Evolutionary conservation across 2,888 invertebrate species (phyloP).

Genomic region (Lampropteryx suffumata): DNA sequence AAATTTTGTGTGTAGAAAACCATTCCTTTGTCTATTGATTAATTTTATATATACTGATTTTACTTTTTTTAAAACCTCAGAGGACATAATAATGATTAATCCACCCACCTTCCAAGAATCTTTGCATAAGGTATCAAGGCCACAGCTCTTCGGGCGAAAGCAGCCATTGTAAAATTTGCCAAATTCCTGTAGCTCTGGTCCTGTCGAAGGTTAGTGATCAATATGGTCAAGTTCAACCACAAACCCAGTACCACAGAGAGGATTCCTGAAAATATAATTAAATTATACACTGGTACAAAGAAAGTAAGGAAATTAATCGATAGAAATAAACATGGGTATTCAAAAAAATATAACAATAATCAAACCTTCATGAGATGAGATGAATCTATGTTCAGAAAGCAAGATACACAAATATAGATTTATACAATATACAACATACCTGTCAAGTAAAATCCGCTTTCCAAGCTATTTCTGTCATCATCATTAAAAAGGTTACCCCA

Average conservation of each 20-base stretch:
- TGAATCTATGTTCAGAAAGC: no score
- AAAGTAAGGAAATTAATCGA: no score
- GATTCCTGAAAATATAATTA: constrained; percentile 45
- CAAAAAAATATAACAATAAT: no score
- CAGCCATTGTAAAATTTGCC: constrained; percentile 58
- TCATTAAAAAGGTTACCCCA: constrained; percentile 54
- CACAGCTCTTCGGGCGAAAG: constrained; percentile 48
- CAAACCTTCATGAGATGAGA: background rate
- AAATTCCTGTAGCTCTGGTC: constrained; percentile 67
- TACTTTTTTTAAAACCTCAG: no score
- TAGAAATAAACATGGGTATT: no score
- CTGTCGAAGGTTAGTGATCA: constrained; percentile 44
- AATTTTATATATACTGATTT: no score
- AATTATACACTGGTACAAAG: background rate
- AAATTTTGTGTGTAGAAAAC: no score
- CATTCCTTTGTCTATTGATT: no score
- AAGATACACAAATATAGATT: no score
- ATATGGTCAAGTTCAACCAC: constrained; percentile 50
- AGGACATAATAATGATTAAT: no score
- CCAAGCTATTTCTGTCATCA: constrained; percentile 40
- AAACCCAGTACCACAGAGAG: constrained; percentile 46
- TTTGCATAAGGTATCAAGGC: constrained; percentile 35
- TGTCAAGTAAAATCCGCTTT: constrained; percentile 45
- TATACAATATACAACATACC: constrained; percentile 50
- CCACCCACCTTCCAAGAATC: constrained; percentile 35